Conservation (phyloP, 2,113 vertebrate species). For the Albula glossodonta region DNA sequence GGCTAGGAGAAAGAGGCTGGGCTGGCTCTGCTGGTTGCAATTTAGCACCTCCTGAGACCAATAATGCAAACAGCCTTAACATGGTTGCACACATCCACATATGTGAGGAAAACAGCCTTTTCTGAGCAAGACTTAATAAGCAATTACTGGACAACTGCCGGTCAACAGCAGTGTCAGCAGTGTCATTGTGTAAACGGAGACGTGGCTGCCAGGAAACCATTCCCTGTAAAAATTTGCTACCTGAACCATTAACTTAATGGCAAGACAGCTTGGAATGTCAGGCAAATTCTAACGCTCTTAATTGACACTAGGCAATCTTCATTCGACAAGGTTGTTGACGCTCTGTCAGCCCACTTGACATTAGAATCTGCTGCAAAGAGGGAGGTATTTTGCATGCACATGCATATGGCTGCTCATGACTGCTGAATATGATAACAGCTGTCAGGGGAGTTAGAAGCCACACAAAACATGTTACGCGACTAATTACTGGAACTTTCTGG, state of each 20-base stretch:
- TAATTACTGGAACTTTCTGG: background rate
- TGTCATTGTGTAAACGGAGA: background rate
- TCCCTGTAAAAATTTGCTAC: background rate
- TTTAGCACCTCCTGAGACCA: constrained; percentile 20
- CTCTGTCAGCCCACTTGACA: background rate
- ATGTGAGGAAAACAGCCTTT: constrained; percentile 5
- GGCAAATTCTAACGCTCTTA: background rate
- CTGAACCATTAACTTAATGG: background rate
- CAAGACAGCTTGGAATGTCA: background rate
- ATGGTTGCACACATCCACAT: constrained; percentile 9
- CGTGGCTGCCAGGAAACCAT: background rate
- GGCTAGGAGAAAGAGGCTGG: background rate
- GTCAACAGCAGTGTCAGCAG: background rate
- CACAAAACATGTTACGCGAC: background rate
- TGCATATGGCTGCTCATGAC: background rate
- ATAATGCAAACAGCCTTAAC: constrained; percentile 24
- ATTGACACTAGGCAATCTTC: background rate
- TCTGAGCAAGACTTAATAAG: constrained; percentile 22
- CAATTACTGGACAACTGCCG: background rate
- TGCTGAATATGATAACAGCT: background rate
- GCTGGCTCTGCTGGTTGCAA: constrained; percentile 7
- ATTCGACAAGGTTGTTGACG: background rate
- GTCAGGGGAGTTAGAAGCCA: background rate
- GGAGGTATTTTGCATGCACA: background rate
- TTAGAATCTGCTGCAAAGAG: background rate